Base-by-base conservation (phyloP, 2,797 vertebrate species). In the Acipenser transmontanus region DNA sequence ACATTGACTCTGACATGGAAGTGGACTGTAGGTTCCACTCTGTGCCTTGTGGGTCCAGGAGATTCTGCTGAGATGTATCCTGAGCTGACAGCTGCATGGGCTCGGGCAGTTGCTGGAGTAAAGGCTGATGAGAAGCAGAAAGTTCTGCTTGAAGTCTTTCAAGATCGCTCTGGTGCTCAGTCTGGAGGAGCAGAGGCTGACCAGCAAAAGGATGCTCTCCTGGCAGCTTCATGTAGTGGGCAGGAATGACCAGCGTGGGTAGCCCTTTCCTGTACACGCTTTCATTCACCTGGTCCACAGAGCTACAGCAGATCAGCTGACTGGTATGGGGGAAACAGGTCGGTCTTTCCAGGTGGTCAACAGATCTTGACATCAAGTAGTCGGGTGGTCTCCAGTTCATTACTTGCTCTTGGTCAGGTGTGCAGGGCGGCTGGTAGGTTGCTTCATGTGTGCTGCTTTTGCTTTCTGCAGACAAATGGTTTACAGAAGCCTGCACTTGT, bases 221-320 rank as follows among this genome's bases (percentile, higher is more conserved):
- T 0, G 96, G 96, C n/a, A 99, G 85, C 56, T 95, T 94, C 96
- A 99, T 96, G 72, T 98, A 99, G 79, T 98, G 97, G 57, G 95
- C 96, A 0, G 97, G 97, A 78, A 99, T 98, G 69, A 98, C 94
- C 75, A 99, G 82, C 0, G 97, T 96, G n/a, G 97, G 97, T 17
- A 97, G 87, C 54, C 95, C 92, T 72, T 96, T 93, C 13, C 95
- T 91, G 86, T 98, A 98, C 73, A 92, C 87, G 62, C 74, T 92
- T 82, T 77, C 93, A 67, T 95, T 98, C 72, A 99, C 93, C 74
- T 98, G 91, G 80, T 99, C 95, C 72, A 98, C 95, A 0, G 97
- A 99, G 72, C 93, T 97, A 52, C 95, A 99, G 84, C 97, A 99
- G 73, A 98, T 92, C 73, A 99, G 82, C 81, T 96, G 95, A 64